Evolutionary conservation across 2,797 vertebrate species (phyloP).

Genomic region (Hoplostethus mediterraneus): DNA sequence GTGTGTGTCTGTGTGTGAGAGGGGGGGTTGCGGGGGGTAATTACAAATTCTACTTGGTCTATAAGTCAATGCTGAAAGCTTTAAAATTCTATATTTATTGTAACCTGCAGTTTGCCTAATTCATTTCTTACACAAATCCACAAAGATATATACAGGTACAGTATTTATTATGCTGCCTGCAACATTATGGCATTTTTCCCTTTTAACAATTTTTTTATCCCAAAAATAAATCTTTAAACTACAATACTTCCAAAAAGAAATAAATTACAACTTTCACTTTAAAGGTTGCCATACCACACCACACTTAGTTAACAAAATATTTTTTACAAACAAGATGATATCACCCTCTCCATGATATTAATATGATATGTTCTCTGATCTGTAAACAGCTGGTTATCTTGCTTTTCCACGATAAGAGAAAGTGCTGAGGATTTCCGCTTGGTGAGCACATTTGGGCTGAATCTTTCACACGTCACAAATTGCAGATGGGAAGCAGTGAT

Average conservation of each 20-base stretch:
- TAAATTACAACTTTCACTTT: slow-evolving; percentile 80
- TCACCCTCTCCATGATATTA: slow-evolving; percentile 96
- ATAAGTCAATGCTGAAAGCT: slow-evolving; percentile 34
- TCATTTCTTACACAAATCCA: slow-evolving; percentile 3
- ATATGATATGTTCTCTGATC: slow-evolving; percentile 99
- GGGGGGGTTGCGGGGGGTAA: not conserved
- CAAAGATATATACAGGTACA: too few species aligned
- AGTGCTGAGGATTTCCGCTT: slow-evolving; percentile 99
- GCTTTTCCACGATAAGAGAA: slow-evolving; percentile 99
- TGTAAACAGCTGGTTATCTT: slow-evolving; percentile 99
- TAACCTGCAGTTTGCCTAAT: slow-evolving; percentile 41
- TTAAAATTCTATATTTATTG: slow-evolving; percentile 48
- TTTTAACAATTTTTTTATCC: slow-evolving; percentile 22
- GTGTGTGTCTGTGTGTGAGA: not conserved
- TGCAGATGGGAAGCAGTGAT: slow-evolving; percentile 99
- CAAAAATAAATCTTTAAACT: slow-evolving; percentile 50
- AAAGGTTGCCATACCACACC: slow-evolving; percentile 83
- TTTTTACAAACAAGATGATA: slow-evolving; percentile 91
- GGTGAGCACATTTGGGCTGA: slow-evolving; percentile 99
- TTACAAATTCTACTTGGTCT: not conserved
- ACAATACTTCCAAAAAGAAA: slow-evolving; percentile 57
- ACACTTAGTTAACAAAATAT: slow-evolving; percentile 90
- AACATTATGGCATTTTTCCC: slow-evolving; percentile 23
- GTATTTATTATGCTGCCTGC: slow-evolving; percentile 36
- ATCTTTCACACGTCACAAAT: slow-evolving; percentile 99